phyloP scores from a whole-genome alignment of 2,797 vertebrate genomes.

The Rhinogobio ventralis region DNA sequence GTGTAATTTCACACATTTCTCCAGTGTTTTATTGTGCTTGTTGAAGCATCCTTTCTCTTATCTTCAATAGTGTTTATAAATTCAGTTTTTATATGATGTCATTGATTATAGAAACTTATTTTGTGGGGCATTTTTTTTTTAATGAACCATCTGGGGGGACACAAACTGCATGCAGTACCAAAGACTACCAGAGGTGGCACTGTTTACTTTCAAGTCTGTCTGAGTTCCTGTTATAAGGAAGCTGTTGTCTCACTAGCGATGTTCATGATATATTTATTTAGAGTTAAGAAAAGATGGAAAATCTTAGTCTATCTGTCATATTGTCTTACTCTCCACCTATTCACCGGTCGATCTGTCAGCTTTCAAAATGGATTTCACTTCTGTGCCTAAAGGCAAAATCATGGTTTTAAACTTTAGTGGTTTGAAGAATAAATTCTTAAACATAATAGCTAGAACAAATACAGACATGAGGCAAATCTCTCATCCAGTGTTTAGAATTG shows the following conservation, averaged over 20 bases:
- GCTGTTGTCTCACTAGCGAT: not conserved
- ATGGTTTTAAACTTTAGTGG: slow-evolving; percentile 1
- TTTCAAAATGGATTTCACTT: slow-evolving; percentile 37
- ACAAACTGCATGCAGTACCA: not conserved
- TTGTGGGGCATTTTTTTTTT: not conserved
- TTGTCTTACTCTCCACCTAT: slow-evolving; percentile 27
- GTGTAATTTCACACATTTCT: not conserved
- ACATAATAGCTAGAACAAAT: slow-evolving; percentile 23
- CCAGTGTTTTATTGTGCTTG: not conserved
- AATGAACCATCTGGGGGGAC: not conserved
- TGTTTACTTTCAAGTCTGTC: slow-evolving; percentile 55
- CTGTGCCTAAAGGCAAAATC: slow-evolving; percentile 26
- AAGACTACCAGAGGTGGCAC: slow-evolving; percentile 52
- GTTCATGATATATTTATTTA: slow-evolving; percentile 16
- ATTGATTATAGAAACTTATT: not conserved
- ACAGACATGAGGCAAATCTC: slow-evolving; percentile 29
- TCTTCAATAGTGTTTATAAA: not conserved
- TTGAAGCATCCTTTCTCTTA: not conserved
- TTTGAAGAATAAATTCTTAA: slow-evolving; percentile 35
- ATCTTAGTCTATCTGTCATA: not conserved
- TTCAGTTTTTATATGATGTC: not conserved
- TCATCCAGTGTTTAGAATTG: not conserved
- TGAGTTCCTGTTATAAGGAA: slow-evolving; percentile 10
- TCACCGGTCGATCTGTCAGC: slow-evolving; percentile 26
- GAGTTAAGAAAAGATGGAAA: slow-evolving; percentile 29